Base-by-base conservation (phyloP, 1,140 invertebrate genomes). In the Cataglyphis hispanica region DNA sequence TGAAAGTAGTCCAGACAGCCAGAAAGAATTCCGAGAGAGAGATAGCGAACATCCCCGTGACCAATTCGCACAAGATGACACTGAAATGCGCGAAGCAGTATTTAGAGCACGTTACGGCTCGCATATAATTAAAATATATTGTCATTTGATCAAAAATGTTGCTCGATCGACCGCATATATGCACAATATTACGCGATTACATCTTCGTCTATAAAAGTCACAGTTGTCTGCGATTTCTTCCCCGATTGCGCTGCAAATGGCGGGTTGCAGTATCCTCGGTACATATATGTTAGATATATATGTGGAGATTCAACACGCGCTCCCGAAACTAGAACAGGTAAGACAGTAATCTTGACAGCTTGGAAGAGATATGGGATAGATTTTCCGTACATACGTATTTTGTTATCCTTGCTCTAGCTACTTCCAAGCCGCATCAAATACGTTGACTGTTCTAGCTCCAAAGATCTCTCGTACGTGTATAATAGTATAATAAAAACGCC, bases 61-160 rank as follows among this genome's bases (percentile, higher is more conserved):
- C 50, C 89, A 87, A 90, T 90, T 90, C 86, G 83, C 88, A 90
- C 88, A 66, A 87, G 86, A 86, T 87, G 81, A 87, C 88, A 90
- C 61, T 84, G 83, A 90, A 90, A 89, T 90, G 88, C 86, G 86
- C 86, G 86, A 90, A 90, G 89, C 83, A 87, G 76, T 87, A 60
- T 19, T 74, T 40, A 77, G 34, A 34, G 22, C 22, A 31, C 34
- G 27, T 84, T 53, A 34, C 19, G 22, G 34, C 27, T 53, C 22
- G 40, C 19, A 34, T 22, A 7, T 60, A 60, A 72, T 53, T 19
- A 64, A 40, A 22, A 22, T 22, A 7, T 64, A 22, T 16, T 25
- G 31, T 50, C 40, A 64, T 46, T 50, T 19, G 11, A 60, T 56
- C n/a, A 67, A 60, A 58, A 43, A 40, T 83, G 61, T 83, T 83